Evolutionary conservation across 2,113 vertebrate species (phyloP).

Genomic region (Egretta garzetta): DNA sequence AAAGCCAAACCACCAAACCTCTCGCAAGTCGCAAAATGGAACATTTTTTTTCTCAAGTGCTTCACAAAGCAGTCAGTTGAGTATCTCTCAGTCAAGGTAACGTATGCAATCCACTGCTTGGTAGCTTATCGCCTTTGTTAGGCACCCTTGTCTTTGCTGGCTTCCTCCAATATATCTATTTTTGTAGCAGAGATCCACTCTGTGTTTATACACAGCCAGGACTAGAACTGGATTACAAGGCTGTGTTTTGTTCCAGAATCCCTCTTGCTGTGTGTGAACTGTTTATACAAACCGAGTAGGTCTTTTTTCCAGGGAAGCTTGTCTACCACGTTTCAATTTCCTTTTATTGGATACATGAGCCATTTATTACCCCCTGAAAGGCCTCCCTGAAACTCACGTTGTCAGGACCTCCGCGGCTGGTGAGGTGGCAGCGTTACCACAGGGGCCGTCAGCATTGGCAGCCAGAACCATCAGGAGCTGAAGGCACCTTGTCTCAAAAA

Average conservation of each 20-base stretch:
- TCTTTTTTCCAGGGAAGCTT: conserved; percentile 27
- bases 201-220: neutral
- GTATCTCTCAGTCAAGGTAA: neutral
- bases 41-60: neutral
- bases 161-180: neutral
- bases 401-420: neutral
- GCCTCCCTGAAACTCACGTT: neutral
- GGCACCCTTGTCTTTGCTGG: neutral
- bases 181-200: neutral
- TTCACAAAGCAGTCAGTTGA: neutral
- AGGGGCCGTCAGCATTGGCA: neutral
- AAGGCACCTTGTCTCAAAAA: neutral
- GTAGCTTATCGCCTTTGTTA: neutral
- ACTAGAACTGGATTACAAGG: neutral
- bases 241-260: conserved; percentile 22
- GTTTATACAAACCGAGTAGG: conserved; percentile 11
- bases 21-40: neutral
- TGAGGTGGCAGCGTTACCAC: neutral
- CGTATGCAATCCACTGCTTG: neutral
- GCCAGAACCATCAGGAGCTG: neutral
- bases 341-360: neutral
- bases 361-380: neutral
- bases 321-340: conserved; percentile 19
- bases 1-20: neutral
- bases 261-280: conserved; percentile 35